A percentile compares a stretch with the other conserved stretches of the same genome.
Evolutionary conservation across 2,888 invertebrate species (phyloP).

Genomic region (Tupiocoris notatus): DNA sequence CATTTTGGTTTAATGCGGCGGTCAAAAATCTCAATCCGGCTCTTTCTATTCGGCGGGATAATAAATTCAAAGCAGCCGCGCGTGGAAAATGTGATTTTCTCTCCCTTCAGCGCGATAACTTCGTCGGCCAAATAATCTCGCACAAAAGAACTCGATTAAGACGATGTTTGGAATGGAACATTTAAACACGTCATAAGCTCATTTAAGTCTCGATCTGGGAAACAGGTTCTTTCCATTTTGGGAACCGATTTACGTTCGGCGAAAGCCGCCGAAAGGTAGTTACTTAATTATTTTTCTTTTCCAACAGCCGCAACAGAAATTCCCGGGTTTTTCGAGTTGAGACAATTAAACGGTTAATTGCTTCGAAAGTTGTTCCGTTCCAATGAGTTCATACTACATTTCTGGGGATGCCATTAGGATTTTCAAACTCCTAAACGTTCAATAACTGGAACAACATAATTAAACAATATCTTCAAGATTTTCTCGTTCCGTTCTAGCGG

Average conservation of each 20-base stretch:
- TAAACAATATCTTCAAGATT: constrained; percentile 21
- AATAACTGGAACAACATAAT: too few relatives aligned
- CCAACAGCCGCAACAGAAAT: constrained; percentile 7
- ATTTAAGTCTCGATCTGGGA: too few relatives aligned
- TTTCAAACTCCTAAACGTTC: too few relatives aligned
- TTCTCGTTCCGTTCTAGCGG: constrained; percentile 20
- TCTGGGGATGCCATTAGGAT: too few relatives aligned
- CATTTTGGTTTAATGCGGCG: too few relatives aligned
- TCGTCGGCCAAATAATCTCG: neutral
- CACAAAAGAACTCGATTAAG: neutral
- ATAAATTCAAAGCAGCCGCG: too few relatives aligned
- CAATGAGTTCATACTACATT: neutral
- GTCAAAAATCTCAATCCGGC: too few relatives aligned
- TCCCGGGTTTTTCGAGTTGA: constrained; percentile 5
- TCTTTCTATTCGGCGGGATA: too few relatives aligned
- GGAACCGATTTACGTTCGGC: neutral
- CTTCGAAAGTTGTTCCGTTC: constrained; percentile 22
- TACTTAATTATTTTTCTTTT: constrained; percentile 20
- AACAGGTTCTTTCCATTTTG: neutral
- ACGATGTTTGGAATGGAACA: neutral
- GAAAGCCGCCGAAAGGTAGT: neutral
- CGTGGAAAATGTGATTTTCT: too few relatives aligned
- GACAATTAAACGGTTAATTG: constrained; percentile 37
- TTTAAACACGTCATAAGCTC: neutral
- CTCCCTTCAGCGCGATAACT: neutral